Evolutionary conservation across 1,140 invertebrate species (phyloP).

Genomic region (Formica selysi): DNA sequence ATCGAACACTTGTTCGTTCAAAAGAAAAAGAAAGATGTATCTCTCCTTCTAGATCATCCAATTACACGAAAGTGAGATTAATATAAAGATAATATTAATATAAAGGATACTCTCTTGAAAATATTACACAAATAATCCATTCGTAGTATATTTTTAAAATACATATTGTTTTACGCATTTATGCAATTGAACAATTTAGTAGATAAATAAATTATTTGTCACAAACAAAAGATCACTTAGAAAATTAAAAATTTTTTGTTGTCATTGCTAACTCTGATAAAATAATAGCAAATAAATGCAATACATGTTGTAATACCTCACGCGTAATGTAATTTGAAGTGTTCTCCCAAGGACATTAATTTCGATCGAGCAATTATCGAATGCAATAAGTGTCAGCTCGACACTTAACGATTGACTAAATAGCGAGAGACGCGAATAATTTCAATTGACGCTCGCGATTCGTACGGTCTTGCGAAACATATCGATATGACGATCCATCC

Average conservation of each 20-base stretch:
- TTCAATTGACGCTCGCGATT: neutral
- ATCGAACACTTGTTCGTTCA: conserved; percentile 60
- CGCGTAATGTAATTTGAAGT: neutral
- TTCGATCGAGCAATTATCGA: neutral
- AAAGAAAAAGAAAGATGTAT: neutral
- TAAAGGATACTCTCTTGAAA: neutral
- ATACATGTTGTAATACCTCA: neutral
- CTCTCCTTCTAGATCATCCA: neutral
- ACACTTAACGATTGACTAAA: neutral
- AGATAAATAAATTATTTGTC: neutral
- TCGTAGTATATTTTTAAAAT: neutral
- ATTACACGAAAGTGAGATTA: conserved; percentile 14
- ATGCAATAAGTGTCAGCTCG: neutral
- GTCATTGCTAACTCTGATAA: neutral
- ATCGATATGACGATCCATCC: neutral
- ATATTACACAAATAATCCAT: neutral
- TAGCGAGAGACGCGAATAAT: neutral
- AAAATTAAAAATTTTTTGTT: neutral
- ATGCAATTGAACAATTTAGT: neutral
- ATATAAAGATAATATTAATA: neutral
- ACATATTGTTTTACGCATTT: neutral
- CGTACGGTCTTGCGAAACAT: neutral
- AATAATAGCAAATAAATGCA: too few species aligned
- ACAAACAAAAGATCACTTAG: neutral
- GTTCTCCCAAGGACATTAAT: neutral